These are phyloP conservation scores for Origma solitaria DNA, from an alignment of 2,113 vertebrate species.

Conservation along the genomic window DNA sequence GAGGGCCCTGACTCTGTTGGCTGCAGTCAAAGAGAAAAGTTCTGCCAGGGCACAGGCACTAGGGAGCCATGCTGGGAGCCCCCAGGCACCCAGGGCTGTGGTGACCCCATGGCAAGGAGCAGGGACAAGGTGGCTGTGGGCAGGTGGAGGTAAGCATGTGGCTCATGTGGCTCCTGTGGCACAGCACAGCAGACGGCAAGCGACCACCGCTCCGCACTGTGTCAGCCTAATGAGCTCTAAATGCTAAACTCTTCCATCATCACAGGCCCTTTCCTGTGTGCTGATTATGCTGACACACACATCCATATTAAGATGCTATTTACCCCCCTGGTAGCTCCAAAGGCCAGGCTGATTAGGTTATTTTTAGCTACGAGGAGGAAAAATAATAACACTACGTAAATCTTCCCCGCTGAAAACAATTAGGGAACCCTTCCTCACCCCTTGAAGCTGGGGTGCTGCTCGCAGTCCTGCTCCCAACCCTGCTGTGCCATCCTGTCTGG, in stretches of 20 bases:
- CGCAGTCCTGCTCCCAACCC: not conserved
- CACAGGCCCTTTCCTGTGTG: not conserved
- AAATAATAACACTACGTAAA: slow-evolving; percentile 2
- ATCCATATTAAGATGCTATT: slow-evolving; percentile 59
- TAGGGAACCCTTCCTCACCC: not conserved
- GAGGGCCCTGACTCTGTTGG: fast-evolving
- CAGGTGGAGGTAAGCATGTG: not conserved
- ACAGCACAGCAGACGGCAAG: not conserved
- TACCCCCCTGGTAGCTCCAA: slow-evolving; percentile 52
- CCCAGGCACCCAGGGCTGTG: fast-evolving
- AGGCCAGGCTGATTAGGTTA: slow-evolving; percentile 61
- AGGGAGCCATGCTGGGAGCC: fast-evolving
- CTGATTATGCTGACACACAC: slow-evolving; percentile 62
- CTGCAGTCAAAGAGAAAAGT: not conserved
- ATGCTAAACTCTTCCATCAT: slow-evolving; percentile 59
- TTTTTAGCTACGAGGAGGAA: slow-evolving; percentile 44
- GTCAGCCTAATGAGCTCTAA: slow-evolving; percentile 57
- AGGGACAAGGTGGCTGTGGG: not conserved
- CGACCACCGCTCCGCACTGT: not conserved
- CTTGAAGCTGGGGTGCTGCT: too few species aligned
- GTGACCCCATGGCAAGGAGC: fast-evolving
- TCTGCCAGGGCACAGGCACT: not conserved
- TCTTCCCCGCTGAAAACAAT: not conserved
- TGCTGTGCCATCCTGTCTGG: not conserved
- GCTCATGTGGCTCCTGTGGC: fast-evolving